Percentiles rank a stretch among this genome's conserved stretches.
These are phyloP conservation scores for Microctonus aethiopoides DNA, from an alignment of 2,888 invertebrate genomes.

Conservation along the genomic window DNA sequence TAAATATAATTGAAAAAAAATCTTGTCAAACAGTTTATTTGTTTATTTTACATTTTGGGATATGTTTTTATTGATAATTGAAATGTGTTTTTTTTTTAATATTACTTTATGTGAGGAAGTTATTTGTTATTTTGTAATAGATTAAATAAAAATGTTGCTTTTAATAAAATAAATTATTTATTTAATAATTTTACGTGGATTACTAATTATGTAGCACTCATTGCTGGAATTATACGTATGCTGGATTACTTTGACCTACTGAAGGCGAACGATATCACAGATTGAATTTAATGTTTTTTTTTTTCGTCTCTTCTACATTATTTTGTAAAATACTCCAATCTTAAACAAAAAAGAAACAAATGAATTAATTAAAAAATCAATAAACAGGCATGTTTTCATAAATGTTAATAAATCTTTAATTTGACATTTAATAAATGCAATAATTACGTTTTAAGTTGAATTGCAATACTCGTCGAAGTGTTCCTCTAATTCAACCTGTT, in stretches of 20 bases:
- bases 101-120: background rate
- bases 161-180: too few relatives aligned
- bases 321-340: background rate
- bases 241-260: constrained; percentile 78
- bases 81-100: background rate
- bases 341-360: background rate
- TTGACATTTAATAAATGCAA: background rate
- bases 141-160: background rate
- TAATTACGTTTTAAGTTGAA: background rate
- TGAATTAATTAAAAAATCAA: background rate
- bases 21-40: too few relatives aligned
- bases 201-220: constrained; percentile 76
- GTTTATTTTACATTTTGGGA: too few relatives aligned
- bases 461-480: constrained; percentile 92
- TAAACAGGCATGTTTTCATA: background rate
- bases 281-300: constrained; percentile 28
- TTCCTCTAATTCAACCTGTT: constrained; percentile 93
- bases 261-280: constrained; percentile 72
- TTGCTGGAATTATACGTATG: constrained; percentile 76
- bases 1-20: too few relatives aligned
- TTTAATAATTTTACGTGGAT: constrained; percentile 68
- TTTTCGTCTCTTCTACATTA: constrained; percentile 15
- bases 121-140: background rate
- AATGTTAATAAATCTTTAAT: background rate
- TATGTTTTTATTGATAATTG: background rate